Percentiles rank a stretch among this genome's conserved stretches.
phyloP scores from a whole-genome alignment of 2,113 vertebrate genomes.

The Nansenia antarctica region DNA sequence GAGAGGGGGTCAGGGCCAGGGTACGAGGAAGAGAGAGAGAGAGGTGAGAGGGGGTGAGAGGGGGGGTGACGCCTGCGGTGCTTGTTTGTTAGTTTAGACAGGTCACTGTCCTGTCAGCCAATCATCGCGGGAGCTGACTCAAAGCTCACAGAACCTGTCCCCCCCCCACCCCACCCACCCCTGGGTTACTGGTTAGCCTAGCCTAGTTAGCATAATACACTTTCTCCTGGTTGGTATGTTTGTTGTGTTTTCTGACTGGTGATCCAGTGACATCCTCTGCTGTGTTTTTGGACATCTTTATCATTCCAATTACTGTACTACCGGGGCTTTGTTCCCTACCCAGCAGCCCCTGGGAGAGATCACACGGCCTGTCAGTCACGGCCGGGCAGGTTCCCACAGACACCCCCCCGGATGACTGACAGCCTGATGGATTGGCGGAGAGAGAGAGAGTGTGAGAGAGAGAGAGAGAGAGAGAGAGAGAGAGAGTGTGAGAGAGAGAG shows the following conservation, averaged over 20 bases:
- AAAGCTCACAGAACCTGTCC: slow-evolving; percentile 40
- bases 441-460: too few species aligned
- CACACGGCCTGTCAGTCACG: slow-evolving; percentile 72
- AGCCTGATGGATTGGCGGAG: slow-evolving; percentile 60
- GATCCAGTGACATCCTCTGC: slow-evolving; percentile 51
- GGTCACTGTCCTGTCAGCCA: slow-evolving; percentile 65
- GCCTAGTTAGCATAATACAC: background rate
- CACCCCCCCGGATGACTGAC: slow-evolving; percentile 60
- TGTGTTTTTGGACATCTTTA: slow-evolving; percentile 65
- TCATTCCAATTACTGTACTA: slow-evolving; percentile 67
- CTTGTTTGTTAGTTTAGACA: slow-evolving; percentile 62
- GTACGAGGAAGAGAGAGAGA: slow-evolving; percentile 19
- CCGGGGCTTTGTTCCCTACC: slow-evolving; percentile 63
- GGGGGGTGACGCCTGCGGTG: slow-evolving; percentile 48
- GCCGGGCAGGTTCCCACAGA: slow-evolving; percentile 51
- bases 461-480: too few species aligned
- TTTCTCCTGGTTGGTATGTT: slow-evolving; percentile 36
- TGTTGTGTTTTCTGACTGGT: slow-evolving; percentile 57
- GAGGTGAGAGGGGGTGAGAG: slow-evolving; percentile 50
- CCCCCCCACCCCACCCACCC: background rate
- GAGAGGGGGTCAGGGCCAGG: slow-evolving; percentile 51
- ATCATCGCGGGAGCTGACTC: slow-evolving; percentile 54
- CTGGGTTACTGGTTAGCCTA: slow-evolving; percentile 48
- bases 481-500: too few species aligned
- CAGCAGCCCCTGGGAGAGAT: slow-evolving; percentile 68